Base-by-base conservation (phyloP, 2,113 vertebrate genomes). In the Pelobates fuscus region DNA sequence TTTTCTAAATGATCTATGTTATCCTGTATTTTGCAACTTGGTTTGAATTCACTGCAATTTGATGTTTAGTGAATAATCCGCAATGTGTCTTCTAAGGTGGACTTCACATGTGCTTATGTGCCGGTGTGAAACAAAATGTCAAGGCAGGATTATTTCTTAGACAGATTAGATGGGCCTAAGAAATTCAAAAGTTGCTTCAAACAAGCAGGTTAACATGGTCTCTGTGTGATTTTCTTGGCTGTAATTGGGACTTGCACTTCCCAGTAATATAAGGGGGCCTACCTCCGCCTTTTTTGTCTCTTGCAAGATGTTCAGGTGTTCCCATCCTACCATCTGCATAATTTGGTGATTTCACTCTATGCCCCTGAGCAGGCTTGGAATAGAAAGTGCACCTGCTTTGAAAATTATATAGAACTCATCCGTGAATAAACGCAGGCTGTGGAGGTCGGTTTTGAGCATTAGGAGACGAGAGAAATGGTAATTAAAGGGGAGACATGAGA, bases 371-470 rank as follows among this genome's bases (percentile, higher is more conserved):
- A 49, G 26, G 23, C 72, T 67, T 43, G 21, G 37, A 67, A 76
- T 67, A 67, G 63, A 59, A 76, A 44, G 41, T 67, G 55, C 54
- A 76, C 63, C 72, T 67, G 63, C 71, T 74, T 66, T 66, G 63
- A 67, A 75, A 74, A 74, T 65, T 66, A 66, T 54, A 58, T 17
- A 1, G 11, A 74, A 49, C 49, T 74, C 62, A 66, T 74, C 23
- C 62, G 64, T 65, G 71, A 65, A 66, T 74, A 73, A 64, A 65
- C 29, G 20, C 30, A 49, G 54, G 64, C 37, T 58, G 18, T 8
- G 72, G 32, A 67, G 44, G 59, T 43, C 12, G 46, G 15, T 20
- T 32, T 41, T 26, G 32, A 55, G 30, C 32, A 27, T 44, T 66
- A 67, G 14, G 25, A 24, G n/a, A 27, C 59, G 41, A 60, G 54